A percentile compares a stretch with the other conserved stretches of the same genome.
Conservation (phyloP, 2,113 vertebrate species). For the Pelobates fuscus region DNA sequence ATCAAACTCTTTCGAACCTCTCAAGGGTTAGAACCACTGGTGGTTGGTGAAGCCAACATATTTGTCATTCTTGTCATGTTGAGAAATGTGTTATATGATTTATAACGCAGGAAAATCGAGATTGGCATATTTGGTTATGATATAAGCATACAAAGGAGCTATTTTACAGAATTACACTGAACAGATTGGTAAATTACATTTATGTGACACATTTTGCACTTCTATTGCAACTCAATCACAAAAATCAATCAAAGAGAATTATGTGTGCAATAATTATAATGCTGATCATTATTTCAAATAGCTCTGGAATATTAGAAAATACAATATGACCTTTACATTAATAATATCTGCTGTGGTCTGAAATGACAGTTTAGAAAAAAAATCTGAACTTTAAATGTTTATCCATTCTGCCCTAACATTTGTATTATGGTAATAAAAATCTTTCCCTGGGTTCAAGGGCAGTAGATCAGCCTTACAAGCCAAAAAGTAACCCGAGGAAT, state of each 20-base stretch:
- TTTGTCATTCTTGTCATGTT: too few species aligned
- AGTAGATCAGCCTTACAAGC: conserved; percentile 1
- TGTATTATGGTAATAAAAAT: conserved; percentile 41
- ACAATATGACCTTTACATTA: conserved; percentile 44
- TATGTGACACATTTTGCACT: conserved; percentile 13
- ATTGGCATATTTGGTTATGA: too few species aligned
- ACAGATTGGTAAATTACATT: conserved; percentile 9
- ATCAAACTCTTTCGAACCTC: too few species aligned
- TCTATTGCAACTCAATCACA: conserved; percentile 37
- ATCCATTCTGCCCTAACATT: conserved; percentile 20
- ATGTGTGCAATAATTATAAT: conserved; percentile 44
- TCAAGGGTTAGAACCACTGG: too few species aligned
- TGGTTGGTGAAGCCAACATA: too few species aligned
- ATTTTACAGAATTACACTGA: conserved; percentile 30
- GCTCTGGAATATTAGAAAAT: conserved; percentile 34
- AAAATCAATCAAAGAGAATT: conserved; percentile 43
- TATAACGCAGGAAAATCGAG: too few species aligned
- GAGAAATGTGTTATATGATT: too few species aligned
- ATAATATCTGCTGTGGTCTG: conserved; percentile 25
- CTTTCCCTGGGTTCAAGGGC: conserved; percentile 5
- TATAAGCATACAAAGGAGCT: conserved; percentile 39
- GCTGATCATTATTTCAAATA: conserved; percentile 42
- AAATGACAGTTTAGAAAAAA: conserved; percentile 15
- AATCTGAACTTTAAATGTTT: conserved; percentile 29
- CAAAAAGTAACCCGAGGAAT: conserved; percentile 1